phyloP scores from a whole-genome alignment of 2,888 invertebrate species.

The Piscicola geometra region DNA sequence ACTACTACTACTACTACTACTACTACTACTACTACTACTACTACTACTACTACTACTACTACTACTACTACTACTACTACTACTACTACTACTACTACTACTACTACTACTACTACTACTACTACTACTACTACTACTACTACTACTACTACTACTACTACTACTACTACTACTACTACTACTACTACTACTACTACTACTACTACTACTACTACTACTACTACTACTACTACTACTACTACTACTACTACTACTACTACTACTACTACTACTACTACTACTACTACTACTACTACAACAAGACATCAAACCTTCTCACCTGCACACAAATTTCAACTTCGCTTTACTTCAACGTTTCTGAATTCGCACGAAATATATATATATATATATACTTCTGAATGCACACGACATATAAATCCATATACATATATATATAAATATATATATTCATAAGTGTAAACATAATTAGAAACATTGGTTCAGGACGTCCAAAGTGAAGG shows the following conservation, averaged over 20 bases:
- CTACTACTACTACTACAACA: background rate
- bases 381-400: too few relatives aligned
- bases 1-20: slow-evolving; percentile 9
- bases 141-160: background rate
- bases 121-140: background rate
- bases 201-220: background rate
- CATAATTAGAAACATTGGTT: too few relatives aligned
- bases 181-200: background rate
- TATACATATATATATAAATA: too few relatives aligned
- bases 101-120: background rate
- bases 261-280: slow-evolving; percentile 2
- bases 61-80: background rate
- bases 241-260: slow-evolving; percentile 9
- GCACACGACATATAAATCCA: too few relatives aligned
- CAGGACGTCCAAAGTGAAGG: too few relatives aligned
- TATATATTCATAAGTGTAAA: too few relatives aligned
- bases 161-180: background rate
- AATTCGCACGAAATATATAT: too few relatives aligned
- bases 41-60: background rate
- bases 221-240: slow-evolving; percentile 9
- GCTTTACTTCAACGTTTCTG: too few relatives aligned
- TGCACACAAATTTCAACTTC: too few relatives aligned
- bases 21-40: background rate
- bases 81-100: background rate
- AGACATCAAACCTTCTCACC: too few relatives aligned